phyloP scores from a whole-genome alignment of 2,113 vertebrate genomes.

The Xenopus tropicalis region UCB_Xtro_10.0 CM004446.2:101828501-101829000 shows the following conservation, averaged over 20 bases:
- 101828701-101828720: conserved; percentile 6
- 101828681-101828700: conserved; percentile 11
- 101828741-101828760: neutral
- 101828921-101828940: too few relatives aligned
- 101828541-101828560: conserved; percentile 73
- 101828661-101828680: neutral
- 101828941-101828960: too few relatives aligned
- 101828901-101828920: too few relatives aligned
- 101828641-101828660: conserved; percentile 28
- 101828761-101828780: neutral
- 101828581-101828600: conserved; percentile 74
- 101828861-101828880: too few relatives aligned
- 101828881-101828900: too few relatives aligned
- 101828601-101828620: conserved; percentile 58
- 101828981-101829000: too few relatives aligned
- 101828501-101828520: conserved; percentile 75
- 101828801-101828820: neutral
- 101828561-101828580: conserved; percentile 76
- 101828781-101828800: neutral
- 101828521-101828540: conserved; percentile 89
- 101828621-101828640: conserved; percentile 18
- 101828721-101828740: neutral
- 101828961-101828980: too few relatives aligned
- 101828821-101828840: neutral
- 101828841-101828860: neutral